Percentiles rank a stretch among this genome's conserved stretches.
These are phyloP conservation scores for Melanaphis sacchari DNA, from an alignment of 1,140 invertebrate genomes.

Conservation along the genomic window DNA sequence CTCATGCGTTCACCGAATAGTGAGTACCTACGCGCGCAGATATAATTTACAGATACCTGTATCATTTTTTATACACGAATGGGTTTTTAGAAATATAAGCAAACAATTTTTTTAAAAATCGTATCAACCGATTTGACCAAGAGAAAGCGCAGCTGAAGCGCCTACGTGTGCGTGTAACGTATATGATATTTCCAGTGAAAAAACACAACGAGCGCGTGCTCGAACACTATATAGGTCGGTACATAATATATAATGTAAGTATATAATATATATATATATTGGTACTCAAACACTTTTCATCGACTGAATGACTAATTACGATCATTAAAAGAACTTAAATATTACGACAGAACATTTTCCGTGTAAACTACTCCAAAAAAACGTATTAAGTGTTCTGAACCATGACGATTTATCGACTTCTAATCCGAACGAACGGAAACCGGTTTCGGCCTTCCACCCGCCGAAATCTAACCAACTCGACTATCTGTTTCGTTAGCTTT, in stretches of 20 bases:
- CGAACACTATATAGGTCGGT: neutral
- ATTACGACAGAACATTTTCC: constrained; percentile 23
- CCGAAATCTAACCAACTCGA: neutral
- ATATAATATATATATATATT: neutral
- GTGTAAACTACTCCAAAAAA: constrained; percentile 34
- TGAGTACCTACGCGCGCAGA: neutral
- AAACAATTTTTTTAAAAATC: neutral
- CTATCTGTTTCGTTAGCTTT: neutral
- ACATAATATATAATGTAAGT: neutral
- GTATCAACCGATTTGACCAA: neutral
- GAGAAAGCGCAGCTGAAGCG: neutral
- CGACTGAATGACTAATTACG: neutral
- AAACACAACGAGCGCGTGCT: neutral
- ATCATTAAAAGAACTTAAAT: constrained; percentile 28
- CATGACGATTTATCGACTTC: constrained; percentile 23
- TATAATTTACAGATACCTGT: neutral
- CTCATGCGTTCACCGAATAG: neutral
- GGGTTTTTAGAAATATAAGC: neutral
- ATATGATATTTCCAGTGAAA: neutral
- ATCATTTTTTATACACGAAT: too few relatives aligned
- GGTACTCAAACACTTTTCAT: neutral
- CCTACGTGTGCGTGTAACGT: neutral
- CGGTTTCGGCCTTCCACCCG: neutral
- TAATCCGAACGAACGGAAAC: neutral
- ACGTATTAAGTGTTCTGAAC: neutral